Evolutionary conservation across 2,888 invertebrate genomes (phyloP), one percentile per base, ranked within the genome.

Genomic region (Drosophila seclusa): DNA sequence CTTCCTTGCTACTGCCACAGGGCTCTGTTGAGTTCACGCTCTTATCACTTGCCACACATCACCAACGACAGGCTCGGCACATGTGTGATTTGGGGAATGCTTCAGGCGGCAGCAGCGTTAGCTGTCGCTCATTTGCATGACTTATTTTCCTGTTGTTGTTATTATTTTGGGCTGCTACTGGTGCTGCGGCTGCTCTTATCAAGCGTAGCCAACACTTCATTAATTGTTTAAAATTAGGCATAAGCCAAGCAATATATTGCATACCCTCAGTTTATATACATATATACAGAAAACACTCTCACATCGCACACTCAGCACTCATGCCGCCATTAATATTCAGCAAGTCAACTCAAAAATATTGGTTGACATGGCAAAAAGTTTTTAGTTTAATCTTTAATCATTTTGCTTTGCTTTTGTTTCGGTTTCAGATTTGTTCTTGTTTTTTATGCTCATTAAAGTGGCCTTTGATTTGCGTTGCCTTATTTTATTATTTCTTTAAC

Each of bases 161-260:
- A 57, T 45, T 38, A 36, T 60, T 42, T 45, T 49, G 4, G 27
- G 49, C 16, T 48, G 52, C 36, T 57, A 57, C 52, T 52, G 38
- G 55, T 59, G 67, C 83, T 70, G 61, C 73, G n/a, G 18, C 61
- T 58, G 66, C 76, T 76, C 84, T 87, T 90, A 90, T 90, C 90
- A 82, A 75, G 87, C 82, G 68, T 78, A 80, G 76, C 80, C 87
- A 90, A 90, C 87, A 87, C 87, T 87, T 90, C 89, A 87, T 87
- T 90, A 90, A 90, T 90, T 87, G 87, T 89, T 87, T 83, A 90
- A 90, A 87, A 90, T 90, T 90, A 83, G 82, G 84, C 78, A 90
- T 87, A 83, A 90, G 90, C 68, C 79, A 78, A 64, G 49, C 52
- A 53, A 31, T 48, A 57, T 50, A 48, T 21, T 34, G 65, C 73